Conservation (phyloP, 2,113 vertebrate species). For the Phoenicopterus ruber region DNA sequence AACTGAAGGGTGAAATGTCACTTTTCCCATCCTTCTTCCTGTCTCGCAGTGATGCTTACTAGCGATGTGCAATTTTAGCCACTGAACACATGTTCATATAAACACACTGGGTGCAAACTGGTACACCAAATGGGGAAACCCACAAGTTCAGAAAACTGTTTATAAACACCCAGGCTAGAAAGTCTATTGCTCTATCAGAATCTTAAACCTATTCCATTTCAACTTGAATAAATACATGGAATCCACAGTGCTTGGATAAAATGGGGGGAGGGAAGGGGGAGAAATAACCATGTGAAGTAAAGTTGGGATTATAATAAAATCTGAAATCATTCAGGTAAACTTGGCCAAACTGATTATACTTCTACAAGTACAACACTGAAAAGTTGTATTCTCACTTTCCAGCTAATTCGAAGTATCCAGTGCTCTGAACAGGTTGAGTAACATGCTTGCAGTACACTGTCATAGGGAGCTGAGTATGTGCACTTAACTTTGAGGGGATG, state of each 20-base stretch:
- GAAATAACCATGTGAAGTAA: neutral
- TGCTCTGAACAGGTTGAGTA: neutral
- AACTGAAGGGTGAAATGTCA: neutral
- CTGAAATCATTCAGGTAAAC: neutral
- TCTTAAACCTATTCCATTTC: neutral
- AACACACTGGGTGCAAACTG: neutral
- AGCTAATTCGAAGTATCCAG: neutral
- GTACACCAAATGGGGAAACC: neutral
- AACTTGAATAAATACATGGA: neutral
- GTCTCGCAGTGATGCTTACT: fast-evolving
- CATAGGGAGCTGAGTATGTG: neutral
- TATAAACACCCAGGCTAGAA: neutral
- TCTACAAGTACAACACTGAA: neutral
- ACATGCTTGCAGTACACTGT: neutral
- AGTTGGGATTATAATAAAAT: neutral
- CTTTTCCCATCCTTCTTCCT: neutral
- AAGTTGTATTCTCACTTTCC: neutral
- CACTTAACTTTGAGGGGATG: neutral
- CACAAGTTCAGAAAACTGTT: neutral
- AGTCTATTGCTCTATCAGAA: neutral
- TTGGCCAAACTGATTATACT: neutral
- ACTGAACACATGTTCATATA: neutral
- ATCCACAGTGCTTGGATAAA: neutral
- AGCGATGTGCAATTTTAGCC: neutral
- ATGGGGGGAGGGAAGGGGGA: fast-evolving